These are phyloP conservation scores for Achatina immaculata DNA, from an alignment of 1,140 invertebrate genomes.

Conservation along the genomic window DNA sequence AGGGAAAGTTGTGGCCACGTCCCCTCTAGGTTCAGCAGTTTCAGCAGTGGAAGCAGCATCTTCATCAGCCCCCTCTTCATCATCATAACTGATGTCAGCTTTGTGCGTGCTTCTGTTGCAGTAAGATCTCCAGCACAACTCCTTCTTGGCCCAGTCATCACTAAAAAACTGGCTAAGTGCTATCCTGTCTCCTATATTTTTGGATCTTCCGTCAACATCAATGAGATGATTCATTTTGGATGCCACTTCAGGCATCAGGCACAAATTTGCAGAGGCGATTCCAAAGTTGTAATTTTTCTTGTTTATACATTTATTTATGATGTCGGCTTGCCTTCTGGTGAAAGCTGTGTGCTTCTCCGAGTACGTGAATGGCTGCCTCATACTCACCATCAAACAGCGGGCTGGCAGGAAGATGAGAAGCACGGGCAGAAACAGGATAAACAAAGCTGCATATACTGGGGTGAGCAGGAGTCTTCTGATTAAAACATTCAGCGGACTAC, in stretches of 20 bases:
- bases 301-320: background rate
- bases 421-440: conserved; percentile 44
- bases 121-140: conserved; percentile 1
- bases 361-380: conserved; percentile 48
- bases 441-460: conserved; percentile 40
- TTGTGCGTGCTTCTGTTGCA: too few relatives aligned
- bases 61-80: background rate
- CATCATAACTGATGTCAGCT: too few relatives aligned
- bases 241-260: conserved; percentile 58
- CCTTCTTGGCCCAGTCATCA: conserved; percentile 31
- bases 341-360: conserved; percentile 35
- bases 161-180: conserved; percentile 51
- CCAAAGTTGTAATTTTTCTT: conserved; percentile 40
- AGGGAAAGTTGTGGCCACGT: conserved; percentile 54
- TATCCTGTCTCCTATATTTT: conserved; percentile 55
- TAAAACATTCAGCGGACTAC: conserved; percentile 19
- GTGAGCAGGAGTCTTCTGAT: conserved; percentile 33
- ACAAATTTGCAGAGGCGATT: conserved; percentile 55
- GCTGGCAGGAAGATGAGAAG: conserved; percentile 46
- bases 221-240: conserved; percentile 57
- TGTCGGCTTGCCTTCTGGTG: conserved; percentile 4
- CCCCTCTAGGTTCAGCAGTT: conserved; percentile 31
- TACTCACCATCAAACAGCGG: conserved; percentile 46
- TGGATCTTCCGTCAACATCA: conserved; percentile 47
- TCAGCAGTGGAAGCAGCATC: background rate